Evolutionary conservation across 2,888 invertebrate species (phyloP).

Genomic region (Brenthis hecate): DNA sequence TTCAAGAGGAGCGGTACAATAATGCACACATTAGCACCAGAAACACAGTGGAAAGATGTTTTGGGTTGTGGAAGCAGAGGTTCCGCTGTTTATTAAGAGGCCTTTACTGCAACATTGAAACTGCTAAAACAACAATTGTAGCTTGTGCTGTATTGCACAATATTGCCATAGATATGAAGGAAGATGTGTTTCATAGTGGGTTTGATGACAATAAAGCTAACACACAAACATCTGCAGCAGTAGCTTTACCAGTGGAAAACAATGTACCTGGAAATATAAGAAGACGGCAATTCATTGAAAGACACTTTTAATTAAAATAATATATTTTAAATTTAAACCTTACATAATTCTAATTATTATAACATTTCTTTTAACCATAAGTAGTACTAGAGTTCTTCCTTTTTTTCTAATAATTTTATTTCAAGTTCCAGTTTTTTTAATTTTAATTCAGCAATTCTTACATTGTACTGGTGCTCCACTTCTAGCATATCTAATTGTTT

Average conservation of each 20-base stretch:
- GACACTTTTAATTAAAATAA: too few species aligned
- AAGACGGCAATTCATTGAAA: too few species aligned
- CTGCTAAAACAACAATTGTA: conserved; percentile 17
- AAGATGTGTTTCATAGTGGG: conserved; percentile 10
- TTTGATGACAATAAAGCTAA: neutral
- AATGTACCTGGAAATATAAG: too few species aligned
- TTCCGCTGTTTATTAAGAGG: neutral
- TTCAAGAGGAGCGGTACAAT: too few species aligned
- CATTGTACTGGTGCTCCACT: conserved; percentile 7
- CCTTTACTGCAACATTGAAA: conserved; percentile 4
- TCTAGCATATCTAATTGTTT: conserved; percentile 19
- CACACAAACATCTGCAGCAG: neutral
- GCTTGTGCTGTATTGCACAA: conserved; percentile 36
- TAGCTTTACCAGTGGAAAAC: neutral
- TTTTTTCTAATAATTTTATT: conserved; percentile 9
- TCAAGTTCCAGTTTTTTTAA: conserved; percentile 14
- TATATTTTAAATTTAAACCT: too few species aligned
- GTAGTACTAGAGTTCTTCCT: neutral
- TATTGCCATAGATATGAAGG: conserved; percentile 32
- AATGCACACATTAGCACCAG: too few species aligned
- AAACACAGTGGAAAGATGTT: too few species aligned
- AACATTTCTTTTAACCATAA: neutral
- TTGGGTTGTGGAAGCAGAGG: too few species aligned
- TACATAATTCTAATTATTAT: too few species aligned
- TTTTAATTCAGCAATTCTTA: conserved; percentile 18